A percentile compares a stretch with the other conserved stretches of the same genome.
Conservation (phyloP, 2,888 invertebrate species). For the Acronicta alni region DNA sequence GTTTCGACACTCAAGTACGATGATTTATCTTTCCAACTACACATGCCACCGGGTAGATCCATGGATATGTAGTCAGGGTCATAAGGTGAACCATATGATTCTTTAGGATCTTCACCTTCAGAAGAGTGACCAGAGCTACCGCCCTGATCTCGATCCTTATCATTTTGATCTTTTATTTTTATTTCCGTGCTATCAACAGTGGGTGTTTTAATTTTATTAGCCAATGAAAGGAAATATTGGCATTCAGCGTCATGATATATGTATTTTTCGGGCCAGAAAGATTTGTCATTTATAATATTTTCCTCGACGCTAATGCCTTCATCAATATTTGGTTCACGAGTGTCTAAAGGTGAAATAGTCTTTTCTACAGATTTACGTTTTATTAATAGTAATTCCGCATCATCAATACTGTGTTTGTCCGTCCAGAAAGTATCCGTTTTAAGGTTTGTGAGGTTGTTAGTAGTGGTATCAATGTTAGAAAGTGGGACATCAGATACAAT, state of each 20-base stretch:
- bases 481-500: slow-evolving; percentile 45
- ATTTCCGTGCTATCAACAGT: slow-evolving; percentile 63
- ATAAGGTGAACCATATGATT: slow-evolving; percentile 71
- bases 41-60: slow-evolving; percentile 94
- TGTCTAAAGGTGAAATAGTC: slow-evolving; percentile 32
- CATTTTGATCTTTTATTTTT: slow-evolving; percentile 84
- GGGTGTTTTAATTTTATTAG: slow-evolving; percentile 77
- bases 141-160: slow-evolving; percentile 90
- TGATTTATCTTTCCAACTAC: slow-evolving; percentile 94
- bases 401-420: slow-evolving; percentile 88
- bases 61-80: slow-evolving; percentile 91
- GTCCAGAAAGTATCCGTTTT: slow-evolving; percentile 90
- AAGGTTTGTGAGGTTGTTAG: slow-evolving; percentile 76
- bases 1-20: slow-evolving; percentile 92
- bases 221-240: slow-evolving; percentile 88
- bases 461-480: slow-evolving; percentile 71
- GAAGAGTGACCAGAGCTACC: slow-evolving; percentile 89
- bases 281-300: slow-evolving; percentile 80
- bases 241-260: slow-evolving; percentile 92
- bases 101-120: slow-evolving; percentile 76
- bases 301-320: slow-evolving; percentile 65
- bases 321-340: slow-evolving; percentile 43
- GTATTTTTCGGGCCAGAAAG: slow-evolving; percentile 90
- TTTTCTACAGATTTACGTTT: slow-evolving; percentile 62
- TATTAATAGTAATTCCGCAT: slow-evolving; percentile 86